Conservation (phyloP, 2,888 invertebrate species). For the Bombyx huttoni region DNA sequence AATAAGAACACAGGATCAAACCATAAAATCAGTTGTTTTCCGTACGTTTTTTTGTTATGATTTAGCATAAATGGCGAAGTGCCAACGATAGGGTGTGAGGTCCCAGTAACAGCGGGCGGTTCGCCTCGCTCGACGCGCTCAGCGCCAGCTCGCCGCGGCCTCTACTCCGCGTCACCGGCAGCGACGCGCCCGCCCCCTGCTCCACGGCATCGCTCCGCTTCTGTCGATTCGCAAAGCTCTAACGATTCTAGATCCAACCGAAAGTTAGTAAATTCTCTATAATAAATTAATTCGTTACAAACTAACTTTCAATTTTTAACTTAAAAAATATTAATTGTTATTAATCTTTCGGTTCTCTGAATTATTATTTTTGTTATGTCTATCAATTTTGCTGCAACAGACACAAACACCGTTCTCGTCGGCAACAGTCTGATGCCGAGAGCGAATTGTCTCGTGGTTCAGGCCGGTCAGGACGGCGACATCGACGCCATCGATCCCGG, state of each 20-base stretch:
- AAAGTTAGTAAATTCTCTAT: constrained; percentile 60
- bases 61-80: constrained; percentile 54
- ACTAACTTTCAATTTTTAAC: too few species aligned
- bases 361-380: neutral
- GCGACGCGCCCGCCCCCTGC: constrained; percentile 88
- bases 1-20: too few species aligned
- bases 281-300: neutral
- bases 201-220: constrained; percentile 79
- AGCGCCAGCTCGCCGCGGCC: constrained; percentile 80
- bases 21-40: too few species aligned
- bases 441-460: constrained; percentile 91
- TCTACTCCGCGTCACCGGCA: constrained; percentile 81
- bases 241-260: constrained; percentile 86
- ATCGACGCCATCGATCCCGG: constrained; percentile 81
- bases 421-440: constrained; percentile 88
- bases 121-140: constrained; percentile 88
- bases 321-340: too few species aligned
- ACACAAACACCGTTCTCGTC: constrained; percentile 84
- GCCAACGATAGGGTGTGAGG: constrained; percentile 23
- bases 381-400: constrained; percentile 33
- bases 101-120: constrained; percentile 51
- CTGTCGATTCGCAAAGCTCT: constrained; percentile 91
- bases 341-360: too few species aligned
- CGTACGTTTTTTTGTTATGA: neutral
- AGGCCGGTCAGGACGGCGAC: constrained; percentile 82